Evolutionary conservation across 1,140 invertebrate species (phyloP).

Genomic region (Thaumatotibia leucotreta): DNA sequence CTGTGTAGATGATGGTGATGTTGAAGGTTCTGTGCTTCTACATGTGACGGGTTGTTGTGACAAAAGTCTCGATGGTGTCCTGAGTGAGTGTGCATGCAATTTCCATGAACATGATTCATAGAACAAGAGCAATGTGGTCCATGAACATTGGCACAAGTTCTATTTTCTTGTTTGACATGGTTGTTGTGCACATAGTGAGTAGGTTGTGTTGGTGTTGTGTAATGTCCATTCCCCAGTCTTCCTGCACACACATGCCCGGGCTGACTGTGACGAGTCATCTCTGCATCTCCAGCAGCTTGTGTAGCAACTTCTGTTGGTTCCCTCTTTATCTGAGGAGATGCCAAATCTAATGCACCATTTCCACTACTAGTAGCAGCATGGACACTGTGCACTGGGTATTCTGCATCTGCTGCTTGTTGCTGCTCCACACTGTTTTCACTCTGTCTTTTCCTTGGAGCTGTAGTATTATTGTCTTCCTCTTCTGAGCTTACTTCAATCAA

Average conservation of each 20-base stretch:
- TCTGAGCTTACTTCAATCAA: slow-evolving; percentile 72
- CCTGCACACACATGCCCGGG: slow-evolving; percentile 6
- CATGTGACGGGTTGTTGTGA: slow-evolving; percentile 27
- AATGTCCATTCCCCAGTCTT: not conserved
- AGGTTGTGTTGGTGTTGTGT: slow-evolving; percentile 12
- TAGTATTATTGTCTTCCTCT: slow-evolving; percentile 64
- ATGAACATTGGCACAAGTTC: slow-evolving; percentile 12
- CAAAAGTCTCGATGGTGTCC: slow-evolving; percentile 25
- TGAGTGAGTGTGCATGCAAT: slow-evolving; percentile 1
- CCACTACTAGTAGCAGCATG: slow-evolving; percentile 15
- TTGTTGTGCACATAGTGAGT: slow-evolving; percentile 16
- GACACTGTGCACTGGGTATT: slow-evolving; percentile 16
- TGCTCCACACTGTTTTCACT: slow-evolving; percentile 35
- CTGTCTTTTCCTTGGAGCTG: slow-evolving; percentile 49
- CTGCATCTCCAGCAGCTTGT: slow-evolving; percentile 17
- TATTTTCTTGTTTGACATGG: slow-evolving; percentile 38
- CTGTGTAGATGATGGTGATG: slow-evolving; percentile 41
- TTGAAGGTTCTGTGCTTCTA: slow-evolving; percentile 14
- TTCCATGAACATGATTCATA: slow-evolving; percentile 23
- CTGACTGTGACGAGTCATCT: not conserved
- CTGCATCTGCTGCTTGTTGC: slow-evolving; percentile 21
- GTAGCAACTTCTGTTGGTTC: slow-evolving; percentile 35
- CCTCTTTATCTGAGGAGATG: slow-evolving; percentile 39
- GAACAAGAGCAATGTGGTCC: slow-evolving; percentile 27
- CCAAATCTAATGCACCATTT: slow-evolving; percentile 12